Conservation (phyloP, 2,888 invertebrate species). For the Drosophila pegasa region DNA sequence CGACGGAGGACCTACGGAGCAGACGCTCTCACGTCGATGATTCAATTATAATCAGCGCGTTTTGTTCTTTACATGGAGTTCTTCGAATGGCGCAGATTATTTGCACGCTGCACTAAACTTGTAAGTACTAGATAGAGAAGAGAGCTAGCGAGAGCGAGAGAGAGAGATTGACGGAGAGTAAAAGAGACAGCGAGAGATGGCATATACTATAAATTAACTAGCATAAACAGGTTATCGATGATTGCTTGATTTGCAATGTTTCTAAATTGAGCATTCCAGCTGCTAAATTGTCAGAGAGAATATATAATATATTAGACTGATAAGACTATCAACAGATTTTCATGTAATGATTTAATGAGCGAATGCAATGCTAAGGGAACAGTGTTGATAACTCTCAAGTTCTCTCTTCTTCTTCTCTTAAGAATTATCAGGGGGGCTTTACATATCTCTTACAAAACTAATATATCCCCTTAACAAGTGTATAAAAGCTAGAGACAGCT, state of each 20-base stretch:
- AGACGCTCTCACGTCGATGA: neutral
- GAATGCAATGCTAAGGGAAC: neutral
- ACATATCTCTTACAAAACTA: neutral
- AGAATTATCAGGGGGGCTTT: too few relatives aligned
- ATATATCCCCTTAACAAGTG: neutral
- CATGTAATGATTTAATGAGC: neutral
- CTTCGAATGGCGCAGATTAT: slow-evolving; percentile 50
- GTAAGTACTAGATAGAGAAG: slow-evolving; percentile 12
- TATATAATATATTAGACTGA: neutral
- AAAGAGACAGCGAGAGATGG: neutral
- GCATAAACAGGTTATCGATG: slow-evolving; percentile 1
- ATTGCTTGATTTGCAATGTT: neutral
- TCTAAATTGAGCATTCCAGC: neutral
- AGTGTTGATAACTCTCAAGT: neutral
- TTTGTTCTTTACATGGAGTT: slow-evolving; percentile 21
- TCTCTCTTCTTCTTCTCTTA: too few relatives aligned
- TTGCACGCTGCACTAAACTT: slow-evolving; percentile 58
- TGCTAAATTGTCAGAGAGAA: neutral
- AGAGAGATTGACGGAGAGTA: neutral
- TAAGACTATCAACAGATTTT: neutral
- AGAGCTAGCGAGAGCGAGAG: neutral
- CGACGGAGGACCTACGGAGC: neutral
- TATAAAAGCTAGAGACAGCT: neutral
- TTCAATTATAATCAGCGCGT: slow-evolving; percentile 12
- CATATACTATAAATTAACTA: neutral